Evolutionary conservation across 2,797 vertebrate species (phyloP).

Genomic region (Melanotaenia maccullochi): DNA sequence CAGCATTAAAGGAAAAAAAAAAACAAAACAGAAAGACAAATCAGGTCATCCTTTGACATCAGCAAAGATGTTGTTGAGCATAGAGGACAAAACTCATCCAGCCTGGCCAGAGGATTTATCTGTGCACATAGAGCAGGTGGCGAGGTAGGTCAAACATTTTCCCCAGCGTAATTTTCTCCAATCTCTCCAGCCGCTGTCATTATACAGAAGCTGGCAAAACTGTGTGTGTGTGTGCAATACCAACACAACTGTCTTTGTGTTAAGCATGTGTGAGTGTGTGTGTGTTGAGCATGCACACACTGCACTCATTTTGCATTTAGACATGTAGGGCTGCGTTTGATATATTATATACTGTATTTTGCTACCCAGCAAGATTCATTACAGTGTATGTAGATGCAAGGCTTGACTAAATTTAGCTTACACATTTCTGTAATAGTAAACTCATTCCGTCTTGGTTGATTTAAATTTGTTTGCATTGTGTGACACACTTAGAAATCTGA

Average conservation of each 20-base stretch:
- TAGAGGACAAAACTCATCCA: constrained; percentile 71
- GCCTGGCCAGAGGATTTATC: constrained; percentile 70
- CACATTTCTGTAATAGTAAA: constrained; percentile 31
- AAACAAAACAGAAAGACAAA: background rate
- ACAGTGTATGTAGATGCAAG: constrained; percentile 13
- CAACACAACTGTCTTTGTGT: constrained; percentile 7
- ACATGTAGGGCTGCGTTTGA: constrained; percentile 17
- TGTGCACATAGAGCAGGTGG: constrained; percentile 70
- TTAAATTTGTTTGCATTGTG: constrained; percentile 29
- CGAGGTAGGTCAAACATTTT: constrained; percentile 75
- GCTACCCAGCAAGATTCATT: constrained; percentile 22
- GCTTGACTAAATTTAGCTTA: constrained; percentile 37
- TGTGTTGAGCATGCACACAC: constrained; percentile 7
- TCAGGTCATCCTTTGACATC: constrained; percentile 74
- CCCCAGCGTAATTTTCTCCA: constrained; percentile 71
- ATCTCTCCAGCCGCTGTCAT: constrained; percentile 54
- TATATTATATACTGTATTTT: constrained; percentile 17
- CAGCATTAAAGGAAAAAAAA: constrained; percentile 4
- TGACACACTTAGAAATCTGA: constrained; percentile 34
- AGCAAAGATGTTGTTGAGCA: constrained; percentile 70
- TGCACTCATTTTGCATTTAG: constrained; percentile 27
- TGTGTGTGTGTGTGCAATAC: constrained; percentile 7
- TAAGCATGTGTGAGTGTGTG: constrained; percentile 22
- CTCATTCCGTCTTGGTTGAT: constrained; percentile 31
- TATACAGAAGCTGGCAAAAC: background rate